phyloP scores from a whole-genome alignment of 2,797 vertebrate species.

The Parambassis ranga region DNA sequence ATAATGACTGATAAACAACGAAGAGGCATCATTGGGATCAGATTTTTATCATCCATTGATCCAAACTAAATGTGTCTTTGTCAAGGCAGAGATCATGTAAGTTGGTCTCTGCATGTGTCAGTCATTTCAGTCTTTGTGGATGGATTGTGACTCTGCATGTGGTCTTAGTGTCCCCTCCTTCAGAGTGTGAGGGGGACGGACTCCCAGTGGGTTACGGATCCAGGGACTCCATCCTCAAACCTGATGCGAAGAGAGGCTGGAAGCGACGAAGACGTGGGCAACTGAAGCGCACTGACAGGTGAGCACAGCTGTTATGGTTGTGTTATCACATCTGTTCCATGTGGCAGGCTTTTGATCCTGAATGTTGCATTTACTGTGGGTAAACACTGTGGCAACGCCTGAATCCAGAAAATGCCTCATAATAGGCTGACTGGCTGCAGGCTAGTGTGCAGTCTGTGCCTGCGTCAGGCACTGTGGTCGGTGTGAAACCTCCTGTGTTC shows the following conservation, averaged over 20 bases:
- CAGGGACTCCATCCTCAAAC: conserved; percentile 75
- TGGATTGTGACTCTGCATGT: neutral
- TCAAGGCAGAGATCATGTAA: no score
- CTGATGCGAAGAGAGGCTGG: conserved; percentile 58
- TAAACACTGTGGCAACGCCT: conserved; percentile 45
- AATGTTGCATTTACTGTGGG: conserved; percentile 38
- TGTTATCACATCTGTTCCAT: conserved; percentile 1
- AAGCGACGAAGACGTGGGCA: conserved; percentile 54
- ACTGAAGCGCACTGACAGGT: conserved; percentile 47
- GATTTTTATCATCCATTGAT: no score
- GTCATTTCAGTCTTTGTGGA: no score
- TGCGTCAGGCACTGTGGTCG: conserved; percentile 15
- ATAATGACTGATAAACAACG: neutral
- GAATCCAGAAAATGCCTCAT: conserved; percentile 48
- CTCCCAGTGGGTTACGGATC: conserved; percentile 72
- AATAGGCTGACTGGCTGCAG: conserved; percentile 16
- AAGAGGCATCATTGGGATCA: no score
- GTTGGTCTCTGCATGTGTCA: no score
- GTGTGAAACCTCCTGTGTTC: conserved; percentile 11
- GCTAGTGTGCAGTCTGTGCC: neutral
- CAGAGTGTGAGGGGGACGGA: conserved; percentile 71
- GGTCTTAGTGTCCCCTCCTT: conserved; percentile 69
- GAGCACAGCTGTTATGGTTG: neutral
- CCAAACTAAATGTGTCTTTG: no score
- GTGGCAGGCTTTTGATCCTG: conserved; percentile 1